Evolutionary conservation across 2,797 vertebrate species (phyloP).

Genomic region (Nyctibius grandis): DNA sequence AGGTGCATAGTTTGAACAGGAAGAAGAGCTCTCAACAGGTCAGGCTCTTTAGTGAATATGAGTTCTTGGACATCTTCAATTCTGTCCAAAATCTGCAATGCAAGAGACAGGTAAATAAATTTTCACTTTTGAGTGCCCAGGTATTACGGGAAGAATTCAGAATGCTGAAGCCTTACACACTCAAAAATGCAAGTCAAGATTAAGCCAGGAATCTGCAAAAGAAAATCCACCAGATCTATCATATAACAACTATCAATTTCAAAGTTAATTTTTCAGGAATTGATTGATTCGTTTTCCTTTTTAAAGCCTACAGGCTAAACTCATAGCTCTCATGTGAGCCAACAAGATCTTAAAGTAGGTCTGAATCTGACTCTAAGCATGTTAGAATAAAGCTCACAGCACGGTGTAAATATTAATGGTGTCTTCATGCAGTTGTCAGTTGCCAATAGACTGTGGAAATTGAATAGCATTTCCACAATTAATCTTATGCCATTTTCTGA

Average conservation of each 20-base stretch:
- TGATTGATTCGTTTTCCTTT: constrained; percentile 1
- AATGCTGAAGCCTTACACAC: background rate
- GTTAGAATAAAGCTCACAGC: background rate
- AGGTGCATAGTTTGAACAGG: constrained; percentile 43
- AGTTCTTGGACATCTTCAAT: constrained; percentile 63
- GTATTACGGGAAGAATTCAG: background rate
- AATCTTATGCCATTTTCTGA: constrained; percentile 66
- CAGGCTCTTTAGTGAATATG: constrained; percentile 43
- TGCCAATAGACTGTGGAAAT: constrained; percentile 70
- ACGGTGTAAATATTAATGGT: constrained; percentile 55
- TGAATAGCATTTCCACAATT: constrained; percentile 70
- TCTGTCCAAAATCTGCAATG: constrained; percentile 60
- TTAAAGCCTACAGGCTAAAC: background rate
- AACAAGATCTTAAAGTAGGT: background rate
- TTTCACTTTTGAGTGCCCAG: background rate
- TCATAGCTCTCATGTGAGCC: background rate
- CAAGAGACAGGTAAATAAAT: background rate
- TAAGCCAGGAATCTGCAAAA: background rate
- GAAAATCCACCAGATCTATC: background rate
- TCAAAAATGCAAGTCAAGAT: background rate
- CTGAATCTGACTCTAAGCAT: background rate
- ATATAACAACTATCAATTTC: background rate
- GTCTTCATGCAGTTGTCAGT: constrained; percentile 56
- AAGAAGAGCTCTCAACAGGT: constrained; percentile 37
- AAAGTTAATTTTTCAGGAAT: background rate